Conservation (phyloP, 1,140 invertebrate genomes). For the Ceratosolen solmsi region DNA sequence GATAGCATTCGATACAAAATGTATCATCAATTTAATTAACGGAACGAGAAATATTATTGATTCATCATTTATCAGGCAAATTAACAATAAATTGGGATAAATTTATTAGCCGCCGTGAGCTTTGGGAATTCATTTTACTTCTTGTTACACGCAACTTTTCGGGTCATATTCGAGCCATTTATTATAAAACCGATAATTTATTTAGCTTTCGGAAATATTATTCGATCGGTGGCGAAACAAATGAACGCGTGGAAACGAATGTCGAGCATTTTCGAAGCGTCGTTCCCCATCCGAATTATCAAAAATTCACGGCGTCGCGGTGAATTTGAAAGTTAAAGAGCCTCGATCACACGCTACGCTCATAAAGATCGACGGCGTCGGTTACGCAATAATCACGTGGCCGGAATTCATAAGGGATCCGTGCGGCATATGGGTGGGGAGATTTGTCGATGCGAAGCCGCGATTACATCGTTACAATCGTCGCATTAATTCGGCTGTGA, state of each 20-base stretch:
- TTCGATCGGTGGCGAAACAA: not conserved
- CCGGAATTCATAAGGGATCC: not conserved
- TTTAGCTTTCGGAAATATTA: not conserved
- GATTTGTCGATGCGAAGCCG: too few relatives aligned
- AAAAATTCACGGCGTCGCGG: too few relatives aligned
- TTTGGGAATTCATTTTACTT: not conserved
- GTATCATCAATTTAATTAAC: not conserved
- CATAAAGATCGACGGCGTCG: not conserved
- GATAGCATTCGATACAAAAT: not conserved
- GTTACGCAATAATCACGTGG: not conserved
- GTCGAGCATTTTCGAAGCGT: not conserved
- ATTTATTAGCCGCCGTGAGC: not conserved
- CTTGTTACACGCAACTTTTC: not conserved
- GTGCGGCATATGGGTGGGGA: too few relatives aligned
- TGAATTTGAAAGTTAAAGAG: not conserved
- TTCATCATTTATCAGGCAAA: not conserved
- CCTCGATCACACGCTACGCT: not conserved
- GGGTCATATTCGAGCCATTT: not conserved
- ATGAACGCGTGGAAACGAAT: not conserved
- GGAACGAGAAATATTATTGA: slow-evolving; percentile 2
- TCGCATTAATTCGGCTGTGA: not conserved
- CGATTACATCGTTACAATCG: not conserved
- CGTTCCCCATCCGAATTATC: not conserved
- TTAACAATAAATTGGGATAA: not conserved
- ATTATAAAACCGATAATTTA: not conserved